Evolutionary conservation across 2,797 vertebrate genomes (phyloP), one percentile per base, ranked within the genome.

Genomic region (Xerus rutilus): DNA sequence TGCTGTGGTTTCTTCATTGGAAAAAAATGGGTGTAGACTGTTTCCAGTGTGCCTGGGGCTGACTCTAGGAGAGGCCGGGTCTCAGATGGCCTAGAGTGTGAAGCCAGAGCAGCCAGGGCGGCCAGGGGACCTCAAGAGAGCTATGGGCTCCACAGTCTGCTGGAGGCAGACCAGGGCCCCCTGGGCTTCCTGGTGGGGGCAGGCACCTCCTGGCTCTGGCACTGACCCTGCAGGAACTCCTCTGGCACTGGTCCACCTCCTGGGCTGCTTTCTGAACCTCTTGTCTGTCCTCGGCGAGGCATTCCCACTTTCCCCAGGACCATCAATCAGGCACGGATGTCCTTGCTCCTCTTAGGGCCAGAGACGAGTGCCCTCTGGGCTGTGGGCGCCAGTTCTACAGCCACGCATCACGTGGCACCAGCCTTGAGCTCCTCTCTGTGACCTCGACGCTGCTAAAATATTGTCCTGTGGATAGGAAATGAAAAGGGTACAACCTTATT

Each of bases 401-500:
- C 98, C 94, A 97, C 97, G 98, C 98, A 98, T 99, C 99, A 98
- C 97, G 77, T 97, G 97, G 98, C 98, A 95, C 97, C 97, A 98
- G 98, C 98, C 98, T 98, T 97, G 97, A 52, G 98, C 97, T 98
- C 98, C 98, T 98, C 98, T 98, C 98, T 97, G 98, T 98, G 98
- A 99, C 99, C 99, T 99, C 93, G 96, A 98, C 98, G 82, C 98
- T 45, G 81, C 99, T 99, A 99, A 99, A 99, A 99, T 99, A 99
- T 98, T 98, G 99, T 99, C 99, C 99, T 98, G 99, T 98, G 99
- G 99, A 99, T 99, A 98, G 98, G 98, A 99, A 99, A 99, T 99
- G 99, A 99, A 99, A 99, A 99, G 99, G 99, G 99, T 99, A 99
- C 99, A 99, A 99, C 99, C 99, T 99, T 99, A 99, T 99, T 99